Evolutionary conservation across 2,113 vertebrate genomes (phyloP).

Genomic region (Poeciliopsis occidentalis): DNA sequence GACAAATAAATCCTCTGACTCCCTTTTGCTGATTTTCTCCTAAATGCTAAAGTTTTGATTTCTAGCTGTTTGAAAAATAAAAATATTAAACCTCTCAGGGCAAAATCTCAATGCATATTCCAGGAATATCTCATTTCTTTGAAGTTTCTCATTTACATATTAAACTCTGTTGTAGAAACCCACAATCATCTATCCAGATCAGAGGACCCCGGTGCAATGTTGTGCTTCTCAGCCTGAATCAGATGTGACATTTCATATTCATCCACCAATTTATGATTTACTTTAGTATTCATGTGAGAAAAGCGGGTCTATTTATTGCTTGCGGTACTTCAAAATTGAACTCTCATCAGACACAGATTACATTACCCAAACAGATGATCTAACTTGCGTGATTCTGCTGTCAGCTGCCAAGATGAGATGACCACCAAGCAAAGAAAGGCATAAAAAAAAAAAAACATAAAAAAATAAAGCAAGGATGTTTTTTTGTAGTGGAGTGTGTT

Average conservation of each 20-base stretch:
- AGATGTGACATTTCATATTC: conserved; percentile 60
- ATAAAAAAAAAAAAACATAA: neutral
- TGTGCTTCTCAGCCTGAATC: conserved; percentile 37
- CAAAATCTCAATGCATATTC: conserved; percentile 29
- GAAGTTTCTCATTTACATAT: conserved; percentile 52
- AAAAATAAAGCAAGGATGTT: neutral
- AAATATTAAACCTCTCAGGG: conserved; percentile 33
- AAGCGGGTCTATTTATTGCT: conserved; percentile 17
- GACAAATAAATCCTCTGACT: neutral
- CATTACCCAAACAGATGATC: conserved; percentile 28
- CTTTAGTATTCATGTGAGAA: conserved; percentile 37
- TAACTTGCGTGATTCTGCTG: conserved; percentile 18
- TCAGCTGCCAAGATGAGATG: conserved; percentile 17
- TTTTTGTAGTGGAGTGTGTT: conserved; percentile 11
- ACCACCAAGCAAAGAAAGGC: conserved; percentile 8
- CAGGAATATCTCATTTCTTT: conserved; percentile 37
- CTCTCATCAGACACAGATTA: conserved; percentile 22
- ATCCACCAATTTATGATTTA: conserved; percentile 36
- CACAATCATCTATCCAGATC: conserved; percentile 18
- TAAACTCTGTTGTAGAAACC: conserved; percentile 23
- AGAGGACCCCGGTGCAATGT: conserved; percentile 16
- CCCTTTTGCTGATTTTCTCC: conserved; percentile 13
- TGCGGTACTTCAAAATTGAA: conserved; percentile 38
- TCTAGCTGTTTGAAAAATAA: conserved; percentile 23
- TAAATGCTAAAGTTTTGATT: conserved; percentile 8